Conservation (phyloP, 1,140 invertebrate genomes). For the Drosophila sp. region DNA sequence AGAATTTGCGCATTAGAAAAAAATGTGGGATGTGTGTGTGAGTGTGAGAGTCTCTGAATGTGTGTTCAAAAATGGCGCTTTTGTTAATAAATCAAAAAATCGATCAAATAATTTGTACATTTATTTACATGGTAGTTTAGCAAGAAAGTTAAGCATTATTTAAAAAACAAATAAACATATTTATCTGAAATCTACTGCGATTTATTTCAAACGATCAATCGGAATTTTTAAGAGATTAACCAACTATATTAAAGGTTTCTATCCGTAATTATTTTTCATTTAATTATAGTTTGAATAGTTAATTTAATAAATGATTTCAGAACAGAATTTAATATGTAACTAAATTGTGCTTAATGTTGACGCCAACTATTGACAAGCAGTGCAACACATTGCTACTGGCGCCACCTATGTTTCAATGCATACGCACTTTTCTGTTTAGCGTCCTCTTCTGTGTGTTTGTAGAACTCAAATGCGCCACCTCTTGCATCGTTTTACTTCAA, state of each 20-base stretch:
- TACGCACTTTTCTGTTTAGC: too few species aligned
- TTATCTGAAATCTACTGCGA: not conserved
- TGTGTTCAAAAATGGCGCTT: slow-evolving; percentile 41
- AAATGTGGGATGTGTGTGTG: slow-evolving; percentile 61
- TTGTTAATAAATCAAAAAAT: slow-evolving; percentile 28
- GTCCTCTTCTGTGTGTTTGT: too few species aligned
- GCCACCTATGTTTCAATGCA: slow-evolving; percentile 5
- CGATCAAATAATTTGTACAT: slow-evolving; percentile 25
- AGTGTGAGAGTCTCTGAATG: not conserved
- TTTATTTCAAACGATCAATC: too few species aligned
- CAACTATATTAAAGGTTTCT: too few species aligned
- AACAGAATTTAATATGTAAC: not conserved
- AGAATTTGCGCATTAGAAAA: slow-evolving; percentile 75
- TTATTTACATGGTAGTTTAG: not conserved
- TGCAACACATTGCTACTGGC: not conserved
- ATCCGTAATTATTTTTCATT: too few species aligned
- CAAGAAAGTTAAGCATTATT: not conserved
- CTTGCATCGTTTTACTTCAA: too few species aligned
- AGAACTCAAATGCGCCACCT: too few species aligned
- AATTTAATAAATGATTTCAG: not conserved
- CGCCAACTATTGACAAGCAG: slow-evolving; percentile 11
- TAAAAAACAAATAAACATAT: not conserved
- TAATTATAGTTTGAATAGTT: not conserved
- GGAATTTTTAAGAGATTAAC: too few species aligned
- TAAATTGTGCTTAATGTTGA: not conserved